phyloP scores from a whole-genome alignment of 2,113 vertebrate genomes.

The Phalacrocorax pelagicus region DNA sequence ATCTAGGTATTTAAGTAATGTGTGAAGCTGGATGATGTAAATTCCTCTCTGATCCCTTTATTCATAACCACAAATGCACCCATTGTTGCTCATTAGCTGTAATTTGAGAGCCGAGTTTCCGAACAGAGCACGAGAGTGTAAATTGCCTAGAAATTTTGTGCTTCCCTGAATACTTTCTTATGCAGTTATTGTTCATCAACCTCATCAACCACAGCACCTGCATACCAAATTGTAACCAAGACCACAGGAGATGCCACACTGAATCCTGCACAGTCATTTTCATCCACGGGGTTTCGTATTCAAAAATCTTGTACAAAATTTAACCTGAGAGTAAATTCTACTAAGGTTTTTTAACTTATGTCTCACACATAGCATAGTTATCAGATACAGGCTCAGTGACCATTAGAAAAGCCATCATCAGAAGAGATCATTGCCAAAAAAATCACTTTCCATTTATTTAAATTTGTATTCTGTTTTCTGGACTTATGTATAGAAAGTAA shows the following conservation, averaged over 20 bases:
- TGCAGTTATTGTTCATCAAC: background rate
- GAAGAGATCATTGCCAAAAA: background rate
- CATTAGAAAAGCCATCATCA: background rate
- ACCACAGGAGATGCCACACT: background rate
- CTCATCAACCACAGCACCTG: background rate
- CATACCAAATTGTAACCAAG: rapidly evolving
- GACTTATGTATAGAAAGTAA: background rate
- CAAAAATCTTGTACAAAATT: background rate
- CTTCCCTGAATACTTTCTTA: background rate
- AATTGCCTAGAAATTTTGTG: background rate
- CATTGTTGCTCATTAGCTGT: background rate
- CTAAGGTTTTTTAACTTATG: background rate
- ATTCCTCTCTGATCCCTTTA: constrained; percentile 9
- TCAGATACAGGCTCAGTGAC: background rate
- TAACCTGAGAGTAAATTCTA: background rate
- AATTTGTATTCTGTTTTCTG: background rate
- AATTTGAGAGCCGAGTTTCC: background rate
- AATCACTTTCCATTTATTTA: background rate
- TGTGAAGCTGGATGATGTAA: background rate
- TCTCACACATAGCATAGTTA: background rate
- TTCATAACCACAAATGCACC: constrained; percentile 16
- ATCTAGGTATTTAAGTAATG: background rate
- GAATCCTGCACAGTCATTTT: background rate
- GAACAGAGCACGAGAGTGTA: background rate
- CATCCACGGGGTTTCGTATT: background rate